Base-by-base conservation (phyloP, 2,113 vertebrate genomes). In the Urocolius indicus region DNA sequence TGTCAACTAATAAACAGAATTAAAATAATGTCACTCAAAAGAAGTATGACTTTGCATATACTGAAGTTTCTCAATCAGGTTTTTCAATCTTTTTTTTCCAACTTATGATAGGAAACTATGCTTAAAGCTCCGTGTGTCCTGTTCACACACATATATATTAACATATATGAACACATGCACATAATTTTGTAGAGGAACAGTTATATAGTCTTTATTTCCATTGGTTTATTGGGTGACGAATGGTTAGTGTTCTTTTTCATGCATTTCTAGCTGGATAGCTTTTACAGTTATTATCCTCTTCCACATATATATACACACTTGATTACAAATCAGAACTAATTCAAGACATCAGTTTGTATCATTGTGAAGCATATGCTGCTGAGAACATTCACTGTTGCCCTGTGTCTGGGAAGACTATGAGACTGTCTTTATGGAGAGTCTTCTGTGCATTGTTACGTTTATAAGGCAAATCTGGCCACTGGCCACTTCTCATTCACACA, bases 381-480 rank as follows among this genome's bases (percentile, higher is more conserved):
- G 65, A 66, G 66, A 81, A 34, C 6, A 17, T 66, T 58, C 18
- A 41, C 27, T 59, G 27, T 45, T 87, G 30, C 19, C 12, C 22
- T 80, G 0, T 73, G 32, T 45, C 11, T 36, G 10, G 4, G 26
- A 13, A 66, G 34, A 65, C 13, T 46, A 3, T 29, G 21, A 5
- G 13, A 18, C 27, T 49, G 43, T 22, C 38, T 89, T 54, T 54
- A 54, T 29, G 32, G 34, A 74, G 9, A 83, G 12, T 11, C 13
- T 83, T 63, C 23, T 2, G 1, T 48, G 16, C 18, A 27, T 36
- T 0, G 0, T 38, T 76, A 3, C 20, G 13, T 43, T 79, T 59
- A 48, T 26, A 43, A 59, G 85, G 32, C 29, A 49, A 43, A 78
- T 51, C 15, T 62, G 61, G n/a, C 19, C 43, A 20, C 46, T 52